Base-by-base conservation (phyloP, 2,113 vertebrate species). In the Brevimyrus niger region DNA sequence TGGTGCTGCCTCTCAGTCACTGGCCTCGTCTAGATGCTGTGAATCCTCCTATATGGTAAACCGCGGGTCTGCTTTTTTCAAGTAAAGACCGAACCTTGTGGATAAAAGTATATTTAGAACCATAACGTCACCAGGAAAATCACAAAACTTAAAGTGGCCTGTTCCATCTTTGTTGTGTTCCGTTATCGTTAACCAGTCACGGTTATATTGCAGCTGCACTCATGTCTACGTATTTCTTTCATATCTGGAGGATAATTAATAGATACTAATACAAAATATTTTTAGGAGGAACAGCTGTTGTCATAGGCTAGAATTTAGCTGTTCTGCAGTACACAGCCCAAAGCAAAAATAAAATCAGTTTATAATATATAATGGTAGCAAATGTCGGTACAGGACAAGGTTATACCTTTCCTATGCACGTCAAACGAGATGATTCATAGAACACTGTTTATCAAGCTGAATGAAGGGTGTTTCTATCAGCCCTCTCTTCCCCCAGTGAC, bases 401-500 rank as follows among this genome's bases (percentile, higher is more conserved):
- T 84, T 47, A 84, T 86, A 47, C 47, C 17, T 51, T 86, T 27
- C 8, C 21, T 31, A 9, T 31, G 44, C 47, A 51, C 35, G 85
- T 51, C 48, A 50, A 35, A 47, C n/a, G n/a, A 86, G 47, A 86
- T 53, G 85, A 86, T 86, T 86, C 47, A 86, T 86, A 38, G 85
- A 86, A 19, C 48, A 38, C 84, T 86, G 47, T 84, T 53, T 51
- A 46, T 23, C n/a, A 21, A 4, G 90, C 89, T 88, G 85, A 92
- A 92, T 47, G 82, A 93, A 91, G 91, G 90, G 89, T 90, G 69
- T n/a, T 46, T 85, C 53, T 50, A 31, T 17, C 42, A 21, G 3
- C 90, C 89, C 65, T 31, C 47, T 89, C 86, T 89, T 76, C 89
- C 90, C 84, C 90, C 73, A 90, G 89, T 91, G 17, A 15, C 48